Evolutionary conservation across 2,888 invertebrate species (phyloP).

Genomic region (Punctoribates punctum): DNA sequence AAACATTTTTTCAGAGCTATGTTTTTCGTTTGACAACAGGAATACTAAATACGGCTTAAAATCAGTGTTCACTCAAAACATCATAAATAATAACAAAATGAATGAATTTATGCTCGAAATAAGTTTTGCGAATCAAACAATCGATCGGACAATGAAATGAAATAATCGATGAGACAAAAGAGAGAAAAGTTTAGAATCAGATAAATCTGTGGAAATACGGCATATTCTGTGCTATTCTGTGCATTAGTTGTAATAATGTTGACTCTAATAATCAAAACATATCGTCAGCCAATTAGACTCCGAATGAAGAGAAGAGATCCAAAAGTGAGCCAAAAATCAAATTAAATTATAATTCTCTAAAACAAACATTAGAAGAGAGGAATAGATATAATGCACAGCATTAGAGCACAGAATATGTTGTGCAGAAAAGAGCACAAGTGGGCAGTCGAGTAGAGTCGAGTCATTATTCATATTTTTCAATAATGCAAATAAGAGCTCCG

Average conservation of each 20-base stretch:
- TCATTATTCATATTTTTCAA: conserved; percentile 38
- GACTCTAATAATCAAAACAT: conserved; percentile 16
- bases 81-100: too few species aligned
- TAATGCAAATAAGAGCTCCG: conserved; percentile 24
- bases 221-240: background rate
- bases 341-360: conserved; percentile 37
- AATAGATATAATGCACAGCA: conserved; percentile 28
- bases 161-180: too few species aligned
- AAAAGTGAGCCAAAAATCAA: conserved; percentile 10
- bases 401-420: background rate
- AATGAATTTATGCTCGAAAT: too few species aligned
- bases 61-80: too few species aligned
- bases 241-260: conserved; percentile 2
- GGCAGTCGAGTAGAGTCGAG: conserved; percentile 24
- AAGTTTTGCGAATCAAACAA: too few species aligned
- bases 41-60: too few species aligned
- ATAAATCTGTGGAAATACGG: background rate
- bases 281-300: conserved; percentile 13
- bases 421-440: background rate
- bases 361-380: conserved; percentile 33
- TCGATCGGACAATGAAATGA: too few species aligned
- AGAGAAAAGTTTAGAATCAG: too few species aligned
- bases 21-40: background rate
- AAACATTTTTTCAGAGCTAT: background rate
- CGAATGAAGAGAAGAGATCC: background rate